Conservation (phyloP, 2,888 invertebrate species). For the Synergus itoensis region DNA sequence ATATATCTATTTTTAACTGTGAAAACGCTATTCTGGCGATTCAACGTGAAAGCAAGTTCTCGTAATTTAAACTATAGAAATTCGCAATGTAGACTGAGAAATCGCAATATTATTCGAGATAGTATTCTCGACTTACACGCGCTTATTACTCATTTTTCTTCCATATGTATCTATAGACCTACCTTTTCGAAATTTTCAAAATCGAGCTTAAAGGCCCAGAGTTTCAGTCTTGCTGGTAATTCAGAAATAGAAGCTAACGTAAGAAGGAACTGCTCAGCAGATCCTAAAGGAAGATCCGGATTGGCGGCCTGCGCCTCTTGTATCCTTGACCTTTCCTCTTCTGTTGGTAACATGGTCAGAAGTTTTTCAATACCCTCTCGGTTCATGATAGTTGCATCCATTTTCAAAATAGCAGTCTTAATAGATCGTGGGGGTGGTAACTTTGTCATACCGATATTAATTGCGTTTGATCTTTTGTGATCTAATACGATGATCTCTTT, state of each 20-base stretch:
- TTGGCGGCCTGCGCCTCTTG: slow-evolving; percentile 96
- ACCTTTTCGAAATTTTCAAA: slow-evolving; percentile 97
- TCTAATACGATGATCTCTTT: slow-evolving; percentile 97
- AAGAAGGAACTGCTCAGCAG: slow-evolving; percentile 98
- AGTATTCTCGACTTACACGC: not conserved
- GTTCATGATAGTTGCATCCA: slow-evolving; percentile 99
- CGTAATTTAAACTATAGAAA: not conserved
- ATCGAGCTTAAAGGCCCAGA: slow-evolving; percentile 99
- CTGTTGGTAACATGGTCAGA: slow-evolving; percentile 97
- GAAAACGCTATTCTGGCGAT: not conserved
- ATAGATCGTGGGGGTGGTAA: slow-evolving; percentile 98
- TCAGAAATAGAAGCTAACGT: slow-evolving; percentile 97
- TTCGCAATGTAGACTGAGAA: not conserved
- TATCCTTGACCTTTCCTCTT: slow-evolving; percentile 97
- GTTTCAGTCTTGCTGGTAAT: slow-evolving; percentile 92
- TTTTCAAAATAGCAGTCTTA: slow-evolving; percentile 99
- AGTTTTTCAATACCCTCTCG: slow-evolving; percentile 99
- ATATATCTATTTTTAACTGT: not conserved
- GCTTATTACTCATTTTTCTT: not conserved
- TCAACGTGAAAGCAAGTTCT: not conserved
- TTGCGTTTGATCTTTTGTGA: slow-evolving; percentile 98
- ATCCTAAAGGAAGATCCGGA: slow-evolving; percentile 94
- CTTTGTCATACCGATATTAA: slow-evolving; percentile 99
- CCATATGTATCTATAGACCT: slow-evolving; percentile 59
- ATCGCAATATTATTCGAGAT: not conserved